Conservation (phyloP, 2,888 invertebrate species). For the Oxystoma pomonae region DNA sequence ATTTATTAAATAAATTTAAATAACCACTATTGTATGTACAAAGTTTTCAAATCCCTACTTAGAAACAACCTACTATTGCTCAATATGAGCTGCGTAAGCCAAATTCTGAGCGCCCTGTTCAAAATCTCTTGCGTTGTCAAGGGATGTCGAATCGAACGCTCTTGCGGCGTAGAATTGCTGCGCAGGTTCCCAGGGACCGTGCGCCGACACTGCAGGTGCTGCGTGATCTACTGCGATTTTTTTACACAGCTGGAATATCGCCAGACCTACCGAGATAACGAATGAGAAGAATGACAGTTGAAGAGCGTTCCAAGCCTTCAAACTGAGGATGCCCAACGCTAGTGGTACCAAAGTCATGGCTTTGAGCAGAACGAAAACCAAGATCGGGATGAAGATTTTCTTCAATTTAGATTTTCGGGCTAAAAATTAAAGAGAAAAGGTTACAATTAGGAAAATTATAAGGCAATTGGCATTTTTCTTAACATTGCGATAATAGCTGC, state of each 20-base stretch:
- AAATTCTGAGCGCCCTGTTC: not conserved
- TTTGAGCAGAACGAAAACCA: constrained; percentile 78
- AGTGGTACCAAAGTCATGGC: constrained; percentile 81
- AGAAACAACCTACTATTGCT: not conserved
- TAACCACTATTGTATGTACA: not conserved
- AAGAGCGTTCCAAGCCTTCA: constrained; percentile 85
- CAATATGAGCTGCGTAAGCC: not conserved
- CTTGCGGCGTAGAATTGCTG: constrained; percentile 20
- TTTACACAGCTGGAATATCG: constrained; percentile 83
- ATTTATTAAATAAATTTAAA: not conserved
- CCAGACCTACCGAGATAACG: constrained; percentile 76
- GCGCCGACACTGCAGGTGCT: constrained; percentile 44
- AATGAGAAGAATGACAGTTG: constrained; percentile 85
- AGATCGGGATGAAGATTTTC: constrained; percentile 79
- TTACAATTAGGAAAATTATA: too few relatives aligned
- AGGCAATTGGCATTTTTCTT: too few relatives aligned
- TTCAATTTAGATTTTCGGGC: constrained; percentile 64
- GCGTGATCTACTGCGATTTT: constrained; percentile 78
- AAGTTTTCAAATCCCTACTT: not conserved
- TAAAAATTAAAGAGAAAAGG: too few relatives aligned
- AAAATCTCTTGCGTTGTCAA: not conserved
- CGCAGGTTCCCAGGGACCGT: constrained; percentile 23
- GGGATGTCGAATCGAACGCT: constrained; percentile 9
- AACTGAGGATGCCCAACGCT: constrained; percentile 77
- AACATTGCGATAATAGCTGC: too few relatives aligned